Percentiles rank a stretch among this genome's conserved stretches.
These are phyloP conservation scores for Unio pictorum DNA, from an alignment of 2,888 invertebrate species.

Conservation along the genomic window DNA sequence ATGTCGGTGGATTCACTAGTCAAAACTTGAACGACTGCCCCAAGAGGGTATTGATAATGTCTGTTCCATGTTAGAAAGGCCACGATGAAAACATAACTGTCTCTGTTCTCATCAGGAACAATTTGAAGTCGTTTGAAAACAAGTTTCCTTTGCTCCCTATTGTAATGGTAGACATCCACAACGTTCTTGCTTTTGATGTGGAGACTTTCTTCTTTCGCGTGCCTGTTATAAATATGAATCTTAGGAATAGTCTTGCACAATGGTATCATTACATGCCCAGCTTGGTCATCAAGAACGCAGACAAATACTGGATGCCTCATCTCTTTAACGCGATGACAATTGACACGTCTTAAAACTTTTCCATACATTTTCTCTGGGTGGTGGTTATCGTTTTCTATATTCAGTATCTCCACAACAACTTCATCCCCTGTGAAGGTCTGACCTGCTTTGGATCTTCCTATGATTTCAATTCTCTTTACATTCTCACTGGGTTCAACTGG, in stretches of 20 bases:
- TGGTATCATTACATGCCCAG: conserved; percentile 35
- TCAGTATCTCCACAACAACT: too few relatives aligned
- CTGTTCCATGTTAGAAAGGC: conserved; percentile 19
- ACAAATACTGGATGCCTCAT: conserved; percentile 36
- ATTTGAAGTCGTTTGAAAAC: conserved; percentile 1
- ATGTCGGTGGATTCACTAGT: conserved; percentile 1
- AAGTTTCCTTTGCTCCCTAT: conserved; percentile 3
- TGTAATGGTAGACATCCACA: conserved; percentile 16
- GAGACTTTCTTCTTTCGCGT: conserved; percentile 41
- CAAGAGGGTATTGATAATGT: conserved; percentile 18
- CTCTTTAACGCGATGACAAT: conserved; percentile 20
- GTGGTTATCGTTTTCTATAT: too few relatives aligned
- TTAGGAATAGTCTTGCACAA: conserved; percentile 37
- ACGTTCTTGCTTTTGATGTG: neutral
- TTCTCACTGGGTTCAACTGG: too few relatives aligned
- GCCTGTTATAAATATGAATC: conserved; percentile 15
- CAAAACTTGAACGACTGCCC: conserved; percentile 14
- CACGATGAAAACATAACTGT: conserved; percentile 15
- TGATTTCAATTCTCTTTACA: too few relatives aligned
- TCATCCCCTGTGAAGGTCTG: too few relatives aligned
- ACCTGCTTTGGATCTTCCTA: too few relatives aligned
- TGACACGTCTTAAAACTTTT: conserved; percentile 28
- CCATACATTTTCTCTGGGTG: conserved; percentile 14
- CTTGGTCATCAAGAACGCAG: conserved; percentile 40
- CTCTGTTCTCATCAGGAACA: conserved; percentile 9